Percentiles rank a stretch among this genome's conserved stretches.
Conservation (phyloP, 1,140 invertebrate genomes). For the Drosophila tani region DNA sequence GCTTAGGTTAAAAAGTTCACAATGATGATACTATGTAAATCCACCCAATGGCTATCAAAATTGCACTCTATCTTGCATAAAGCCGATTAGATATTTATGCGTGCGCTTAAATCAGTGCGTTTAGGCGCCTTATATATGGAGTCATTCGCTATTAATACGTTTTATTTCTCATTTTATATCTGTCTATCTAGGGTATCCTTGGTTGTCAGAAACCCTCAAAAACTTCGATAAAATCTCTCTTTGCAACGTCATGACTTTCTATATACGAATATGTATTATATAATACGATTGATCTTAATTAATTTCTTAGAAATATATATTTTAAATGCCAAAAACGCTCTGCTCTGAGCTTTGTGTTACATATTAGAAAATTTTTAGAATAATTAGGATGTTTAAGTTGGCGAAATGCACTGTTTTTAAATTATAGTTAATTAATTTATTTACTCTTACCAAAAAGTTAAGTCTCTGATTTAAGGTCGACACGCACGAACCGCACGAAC, state of each 20-base stretch:
- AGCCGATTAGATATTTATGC: conserved; percentile 11
- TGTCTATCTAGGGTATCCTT: too few relatives aligned
- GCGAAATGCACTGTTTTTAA: conserved; percentile 7
- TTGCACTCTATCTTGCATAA: background rate
- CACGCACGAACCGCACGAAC: conserved; percentile 15
- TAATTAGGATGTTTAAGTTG: conserved; percentile 12
- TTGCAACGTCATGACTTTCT: background rate
- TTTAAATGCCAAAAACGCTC: conserved; percentile 2
- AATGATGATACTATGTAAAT: conserved; percentile 28
- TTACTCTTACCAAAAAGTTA: conserved; percentile 14
- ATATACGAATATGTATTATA: background rate
- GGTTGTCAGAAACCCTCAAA: background rate
- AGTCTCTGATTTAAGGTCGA: background rate
- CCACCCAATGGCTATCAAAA: conserved; percentile 19
- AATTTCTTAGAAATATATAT: conserved; percentile 20
- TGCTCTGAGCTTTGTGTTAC: too few relatives aligned
- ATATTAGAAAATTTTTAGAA: conserved; percentile 5
- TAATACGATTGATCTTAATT: conserved; percentile 1
- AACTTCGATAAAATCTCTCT: background rate
- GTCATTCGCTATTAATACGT: too few relatives aligned
- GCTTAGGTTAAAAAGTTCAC: conserved; percentile 34
- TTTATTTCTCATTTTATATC: too few relatives aligned
- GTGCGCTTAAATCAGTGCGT: conserved; percentile 9
- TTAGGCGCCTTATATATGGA: background rate
- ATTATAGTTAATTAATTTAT: conserved; percentile 7